phyloP scores from a whole-genome alignment of 2,797 vertebrate genomes.

The Rhyacichthys aspro region DNA sequence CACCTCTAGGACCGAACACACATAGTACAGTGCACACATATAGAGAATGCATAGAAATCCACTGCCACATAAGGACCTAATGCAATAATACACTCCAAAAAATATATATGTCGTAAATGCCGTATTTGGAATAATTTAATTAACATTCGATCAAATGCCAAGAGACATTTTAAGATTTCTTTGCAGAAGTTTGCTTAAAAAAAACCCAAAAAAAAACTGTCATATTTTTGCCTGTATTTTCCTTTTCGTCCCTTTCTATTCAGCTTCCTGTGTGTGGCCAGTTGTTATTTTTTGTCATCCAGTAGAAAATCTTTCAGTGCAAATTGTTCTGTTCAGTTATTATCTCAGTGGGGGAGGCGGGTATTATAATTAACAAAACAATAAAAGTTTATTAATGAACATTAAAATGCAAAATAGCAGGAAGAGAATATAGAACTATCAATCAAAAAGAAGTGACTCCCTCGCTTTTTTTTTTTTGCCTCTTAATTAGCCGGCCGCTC shows the following conservation, averaged over 20 bases:
- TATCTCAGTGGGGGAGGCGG: conserved; percentile 85
- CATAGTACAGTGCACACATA: conserved; percentile 5
- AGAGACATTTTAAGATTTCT: too few relatives aligned
- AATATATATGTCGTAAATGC: too few relatives aligned
- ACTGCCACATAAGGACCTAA: conserved; percentile 12
- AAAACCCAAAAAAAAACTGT: too few relatives aligned
- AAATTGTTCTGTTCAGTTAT: conserved; percentile 77
- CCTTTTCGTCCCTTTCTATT: conserved; percentile 4
- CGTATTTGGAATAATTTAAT: too few relatives aligned
- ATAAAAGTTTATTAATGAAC: conserved; percentile 99
- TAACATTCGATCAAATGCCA: too few relatives aligned
- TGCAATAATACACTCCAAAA: not conserved
- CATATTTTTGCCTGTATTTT: conserved; percentile 30
- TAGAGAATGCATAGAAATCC: conserved; percentile 17
- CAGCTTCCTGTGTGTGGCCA: conserved; percentile 29
- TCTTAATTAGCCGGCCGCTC: conserved; percentile 97
- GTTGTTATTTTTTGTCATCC: conserved; percentile 62
- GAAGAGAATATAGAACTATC: conserved; percentile 84
- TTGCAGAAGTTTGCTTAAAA: too few relatives aligned
- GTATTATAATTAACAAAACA: conserved; percentile 98
- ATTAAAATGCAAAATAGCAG: conserved; percentile 98
- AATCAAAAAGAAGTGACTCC: conserved; percentile 93
- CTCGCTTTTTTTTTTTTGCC: conserved; percentile 85
- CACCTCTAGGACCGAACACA: conserved; percentile 72
- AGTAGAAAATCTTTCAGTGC: conserved; percentile 71